Base-by-base conservation (phyloP, 1,140 invertebrate species). In the Drosophila nikananu region DNA sequence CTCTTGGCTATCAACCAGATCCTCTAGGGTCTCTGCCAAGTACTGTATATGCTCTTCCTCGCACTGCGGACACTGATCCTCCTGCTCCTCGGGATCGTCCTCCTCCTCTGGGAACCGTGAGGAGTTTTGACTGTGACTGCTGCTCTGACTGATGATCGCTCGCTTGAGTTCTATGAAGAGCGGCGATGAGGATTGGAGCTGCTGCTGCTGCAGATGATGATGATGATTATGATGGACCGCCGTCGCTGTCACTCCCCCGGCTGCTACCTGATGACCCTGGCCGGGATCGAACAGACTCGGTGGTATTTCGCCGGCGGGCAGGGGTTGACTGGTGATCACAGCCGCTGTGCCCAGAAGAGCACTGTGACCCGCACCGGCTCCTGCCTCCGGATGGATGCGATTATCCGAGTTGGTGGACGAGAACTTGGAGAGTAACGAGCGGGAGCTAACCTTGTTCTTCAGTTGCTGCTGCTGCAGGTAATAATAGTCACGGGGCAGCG, bases 381-480 rank as follows among this genome's bases (percentile, higher is more conserved):
- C 67, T 2, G 79, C 65, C 68, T 92, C 91, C 5, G 91, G 91
- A 66, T 92, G 84, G 3, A 92, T 92, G 55, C 91, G 91, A 77
- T 92, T 92, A 39, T 92, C 91, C 2, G 91, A 92, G 15, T 86
- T 87, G 5, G 89, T 91, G 0, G 86, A 66, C 3, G 84, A 90
- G 55, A 92, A 92, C 44, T 92, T 92, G 19, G 91, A 92, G 25
- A 92, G 75, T 13, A 92, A 37, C 4, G 89, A 91, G 8, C 73
- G 65, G 1, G 87, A 80, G 44, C 91, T 92, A 49, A 68, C 81
- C 62, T 92, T 92, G 27, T 92, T 92, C 60, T 91, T 92, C 15
- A 91, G 66, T 54, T 92, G 87, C 64, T 92, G 91, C 62, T 92
- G 91, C 52, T 92, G 91, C 68, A 92, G 68, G 51, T 91, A 92